Evolutionary conservation across 2,888 invertebrate species (phyloP), one percentile per base, ranked within the genome.

Genomic region (Platypus cylindrus): DNA sequence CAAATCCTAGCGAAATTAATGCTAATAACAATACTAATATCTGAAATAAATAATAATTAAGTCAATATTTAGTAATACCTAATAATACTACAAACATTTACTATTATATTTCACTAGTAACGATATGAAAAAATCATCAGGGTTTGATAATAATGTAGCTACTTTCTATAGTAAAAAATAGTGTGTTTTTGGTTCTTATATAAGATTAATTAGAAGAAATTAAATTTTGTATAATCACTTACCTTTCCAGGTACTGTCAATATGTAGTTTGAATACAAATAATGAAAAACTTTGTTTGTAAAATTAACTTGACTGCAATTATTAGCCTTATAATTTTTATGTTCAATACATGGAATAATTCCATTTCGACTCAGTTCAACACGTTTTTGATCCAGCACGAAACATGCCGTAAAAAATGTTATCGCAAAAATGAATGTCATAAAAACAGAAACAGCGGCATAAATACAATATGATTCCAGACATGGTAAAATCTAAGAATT

Each of bases 391-490:
- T 86, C 86, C 43, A 85, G 55, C 1, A 78, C 71, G 49, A 86
- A 75, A 43, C 78, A 75, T 2, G 82, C 82, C 9, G 80, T 73
- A 59, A 84, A 86, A 58, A 84, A 81, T n/a, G 85, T 84, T 4
- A 81, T 70, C 47, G 81, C 79, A 51, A 75, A 78, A 35, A 79
- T 60, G 56, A 77, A 84, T 14, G 82, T 79, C 49, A 79, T 73
- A 37, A 82, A 66, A 2, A 86, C 79, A 13, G 83, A 81, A 2
- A 75, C 59, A 5, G 82, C 79, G 9, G 84, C 83, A 56, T 82
- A 86, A 32, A 85, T 67, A 56, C 87, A 86, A 56, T 83, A 86
- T 0, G 85, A 83, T 57, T 78, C 75, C 18, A 87, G 63, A 3
- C 81, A 81, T 13, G 86, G 86, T 39, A 87, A 62, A 49, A 83